Conservation (phyloP, 2,797 vertebrate genomes). For the Anniella stebbinsi region DNA sequence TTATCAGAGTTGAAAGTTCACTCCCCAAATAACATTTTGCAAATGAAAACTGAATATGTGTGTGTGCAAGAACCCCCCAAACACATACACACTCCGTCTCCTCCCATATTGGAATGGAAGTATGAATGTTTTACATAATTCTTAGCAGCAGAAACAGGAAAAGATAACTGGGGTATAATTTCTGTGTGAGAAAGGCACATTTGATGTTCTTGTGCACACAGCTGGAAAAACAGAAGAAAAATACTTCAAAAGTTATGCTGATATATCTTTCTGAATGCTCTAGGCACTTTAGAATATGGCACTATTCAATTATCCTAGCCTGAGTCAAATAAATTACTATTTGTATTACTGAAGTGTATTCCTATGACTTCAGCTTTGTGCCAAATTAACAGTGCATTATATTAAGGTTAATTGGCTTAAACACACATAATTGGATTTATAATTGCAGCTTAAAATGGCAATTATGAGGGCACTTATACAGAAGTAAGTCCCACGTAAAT, state of each 20-base stretch:
- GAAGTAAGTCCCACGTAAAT: constrained; percentile 18
- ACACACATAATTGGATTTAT: constrained; percentile 19
- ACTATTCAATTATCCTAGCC: constrained; percentile 11
- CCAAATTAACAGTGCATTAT: not conserved
- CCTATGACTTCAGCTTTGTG: constrained; percentile 16
- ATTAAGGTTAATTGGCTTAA: constrained; percentile 1
- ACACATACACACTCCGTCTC: not conserved
- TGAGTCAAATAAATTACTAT: constrained; percentile 8
- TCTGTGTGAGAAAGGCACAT: constrained; percentile 65
- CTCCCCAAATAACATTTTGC: not conserved
- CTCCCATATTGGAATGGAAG: constrained; percentile 22
- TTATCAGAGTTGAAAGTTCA: not conserved
- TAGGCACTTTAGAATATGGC: constrained; percentile 44
- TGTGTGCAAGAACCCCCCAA: constrained; percentile 19
- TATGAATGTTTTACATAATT: constrained; percentile 28
- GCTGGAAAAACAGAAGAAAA: constrained; percentile 24
- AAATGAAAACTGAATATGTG: constrained; percentile 36
- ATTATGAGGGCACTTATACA: constrained; percentile 21
- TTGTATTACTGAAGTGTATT: not conserved
- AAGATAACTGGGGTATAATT: constrained; percentile 34
- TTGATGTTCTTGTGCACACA: constrained; percentile 49
- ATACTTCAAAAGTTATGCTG: not conserved
- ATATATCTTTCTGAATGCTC: constrained; percentile 26
- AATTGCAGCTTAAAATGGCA: constrained; percentile 3
- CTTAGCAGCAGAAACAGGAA: constrained; percentile 53